A percentile compares a stretch with the other conserved stretches of the same genome.
Conservation (phyloP, 1,140 invertebrate species). For the Delia radicum region DNA sequence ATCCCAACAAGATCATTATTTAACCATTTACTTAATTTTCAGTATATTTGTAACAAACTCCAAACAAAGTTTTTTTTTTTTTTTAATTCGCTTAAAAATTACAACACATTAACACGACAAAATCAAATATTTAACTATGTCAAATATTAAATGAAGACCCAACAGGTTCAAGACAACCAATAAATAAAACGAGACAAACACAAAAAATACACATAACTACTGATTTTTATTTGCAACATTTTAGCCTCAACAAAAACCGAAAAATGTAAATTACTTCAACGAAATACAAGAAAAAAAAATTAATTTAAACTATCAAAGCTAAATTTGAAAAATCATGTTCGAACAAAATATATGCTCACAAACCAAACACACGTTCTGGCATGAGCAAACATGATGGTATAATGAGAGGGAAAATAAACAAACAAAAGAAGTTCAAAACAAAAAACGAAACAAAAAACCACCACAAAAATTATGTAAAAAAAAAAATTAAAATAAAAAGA, state of each 20-base stretch:
- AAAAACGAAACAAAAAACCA: too few relatives aligned
- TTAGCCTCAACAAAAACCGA: not conserved
- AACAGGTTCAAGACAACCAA: slow-evolving; percentile 16
- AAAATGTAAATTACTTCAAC: not conserved
- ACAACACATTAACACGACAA: not conserved
- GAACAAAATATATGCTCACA: not conserved
- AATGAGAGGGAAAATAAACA: too few relatives aligned
- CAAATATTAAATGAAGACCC: slow-evolving; percentile 15
- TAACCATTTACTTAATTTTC: too few relatives aligned
- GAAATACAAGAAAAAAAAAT: not conserved
- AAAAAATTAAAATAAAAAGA: too few relatives aligned
- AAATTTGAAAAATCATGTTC: not conserved
- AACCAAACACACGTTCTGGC: too few relatives aligned
- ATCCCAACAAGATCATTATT: too few relatives aligned
- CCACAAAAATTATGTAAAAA: too few relatives aligned
- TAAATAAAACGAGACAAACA: slow-evolving; percentile 9
- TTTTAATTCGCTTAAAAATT: too few relatives aligned
- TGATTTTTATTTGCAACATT: not conserved
- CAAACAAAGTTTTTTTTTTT: too few relatives aligned
- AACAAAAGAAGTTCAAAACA: too few relatives aligned
- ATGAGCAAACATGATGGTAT: too few relatives aligned
- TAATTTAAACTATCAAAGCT: not conserved
- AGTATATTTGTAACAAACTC: too few relatives aligned
- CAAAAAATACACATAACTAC: not conserved
- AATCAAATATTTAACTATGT: not conserved